These are phyloP conservation scores for Sebastes dallii DNA, from an alignment of 2,797 vertebrate genomes.

Conservation along the genomic window DNA sequence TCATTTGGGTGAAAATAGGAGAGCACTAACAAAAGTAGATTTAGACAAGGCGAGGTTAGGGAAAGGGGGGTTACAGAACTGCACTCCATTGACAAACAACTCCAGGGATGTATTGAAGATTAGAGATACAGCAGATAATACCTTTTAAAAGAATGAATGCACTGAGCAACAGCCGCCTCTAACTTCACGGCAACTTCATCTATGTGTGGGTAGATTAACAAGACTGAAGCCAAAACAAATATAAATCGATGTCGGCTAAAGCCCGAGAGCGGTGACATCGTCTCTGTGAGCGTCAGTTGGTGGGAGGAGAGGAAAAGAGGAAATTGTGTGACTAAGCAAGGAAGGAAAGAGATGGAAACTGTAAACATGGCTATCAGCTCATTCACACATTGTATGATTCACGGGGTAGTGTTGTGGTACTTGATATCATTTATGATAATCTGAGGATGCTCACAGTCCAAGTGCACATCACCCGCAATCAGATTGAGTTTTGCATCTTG, in stretches of 20 bases:
- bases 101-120: not conserved
- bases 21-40: not conserved
- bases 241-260: conserved; percentile 24
- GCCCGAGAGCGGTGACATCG: conserved; percentile 1
- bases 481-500: not conserved
- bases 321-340: conserved; percentile 43
- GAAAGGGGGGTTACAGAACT: not conserved
- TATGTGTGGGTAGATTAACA: conserved; percentile 26
- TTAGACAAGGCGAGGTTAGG: not conserved
- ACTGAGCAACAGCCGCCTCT: not conserved
- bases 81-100: not conserved
- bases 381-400: conserved; percentile 39
- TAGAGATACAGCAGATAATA: not conserved
- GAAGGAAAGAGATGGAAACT: conserved; percentile 16
- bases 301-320: conserved; percentile 39
- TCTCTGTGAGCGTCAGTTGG: conserved; percentile 23
- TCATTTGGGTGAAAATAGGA: conserved; percentile 1
- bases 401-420: not conserved
- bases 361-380: conserved; percentile 24
- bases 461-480: not conserved
- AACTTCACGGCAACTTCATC: conserved; percentile 6
- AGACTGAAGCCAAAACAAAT: conserved; percentile 39
- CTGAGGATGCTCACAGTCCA: not conserved
- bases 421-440: conserved; percentile 18
- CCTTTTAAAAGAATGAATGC: not conserved